Evolutionary conservation across 2,888 invertebrate genomes (phyloP).

Genomic region (Tricholauxania praeusta): DNA sequence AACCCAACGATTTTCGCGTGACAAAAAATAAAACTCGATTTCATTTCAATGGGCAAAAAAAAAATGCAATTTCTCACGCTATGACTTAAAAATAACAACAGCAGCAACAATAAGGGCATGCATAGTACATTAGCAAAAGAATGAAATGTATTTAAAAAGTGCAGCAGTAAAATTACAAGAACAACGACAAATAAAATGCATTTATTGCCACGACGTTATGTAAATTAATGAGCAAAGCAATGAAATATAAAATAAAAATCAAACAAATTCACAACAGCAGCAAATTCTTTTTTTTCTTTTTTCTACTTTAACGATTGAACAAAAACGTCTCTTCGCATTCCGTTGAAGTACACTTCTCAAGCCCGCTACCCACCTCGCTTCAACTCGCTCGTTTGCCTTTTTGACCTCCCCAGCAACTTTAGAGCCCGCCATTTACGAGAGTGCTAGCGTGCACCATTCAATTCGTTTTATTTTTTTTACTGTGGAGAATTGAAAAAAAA

Average conservation of each 20-base stretch:
- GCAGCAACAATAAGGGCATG: not conserved
- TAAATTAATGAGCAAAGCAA: constrained; percentile 10
- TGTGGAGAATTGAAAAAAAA: too few species aligned
- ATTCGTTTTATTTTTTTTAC: too few species aligned
- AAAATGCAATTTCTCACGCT: not conserved
- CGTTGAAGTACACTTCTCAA: too few species aligned
- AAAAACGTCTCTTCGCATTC: too few species aligned
- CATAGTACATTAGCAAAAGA: not conserved
- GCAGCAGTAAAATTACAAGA: not conserved
- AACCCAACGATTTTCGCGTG: not conserved
- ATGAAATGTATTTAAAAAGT: not conserved
- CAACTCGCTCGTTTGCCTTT: not conserved
- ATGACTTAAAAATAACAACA: constrained; percentile 12
- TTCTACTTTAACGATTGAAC: too few species aligned
- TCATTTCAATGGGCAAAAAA: not conserved
- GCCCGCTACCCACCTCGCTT: not conserved
- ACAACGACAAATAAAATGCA: not conserved
- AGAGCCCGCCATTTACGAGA: too few species aligned
- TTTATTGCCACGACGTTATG: not conserved
- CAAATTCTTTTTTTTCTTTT: too few species aligned
- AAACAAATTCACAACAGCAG: too few species aligned
- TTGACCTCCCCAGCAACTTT: not conserved
- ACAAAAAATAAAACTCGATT: not conserved
- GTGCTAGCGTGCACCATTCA: too few species aligned
- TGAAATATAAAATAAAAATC: not conserved